A percentile compares a stretch with the other conserved stretches of the same genome.
phyloP scores from a whole-genome alignment of 2,888 invertebrate species.

The Noctua fimbriata region DNA sequence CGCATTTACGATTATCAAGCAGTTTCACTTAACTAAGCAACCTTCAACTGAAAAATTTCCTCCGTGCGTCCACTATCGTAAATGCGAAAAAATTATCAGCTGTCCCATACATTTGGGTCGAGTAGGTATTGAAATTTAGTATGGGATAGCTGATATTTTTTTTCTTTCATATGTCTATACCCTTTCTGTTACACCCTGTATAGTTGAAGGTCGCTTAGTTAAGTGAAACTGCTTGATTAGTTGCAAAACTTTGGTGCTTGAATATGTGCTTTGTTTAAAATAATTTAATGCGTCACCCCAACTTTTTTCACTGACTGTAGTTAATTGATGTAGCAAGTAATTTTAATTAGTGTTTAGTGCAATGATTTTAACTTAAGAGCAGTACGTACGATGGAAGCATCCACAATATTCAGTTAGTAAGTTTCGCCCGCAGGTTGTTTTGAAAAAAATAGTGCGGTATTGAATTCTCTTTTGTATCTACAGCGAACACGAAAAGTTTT shows the following conservation, averaged over 20 bases:
- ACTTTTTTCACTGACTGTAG: not conserved
- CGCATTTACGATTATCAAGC: too few species aligned
- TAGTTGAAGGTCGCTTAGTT: not conserved
- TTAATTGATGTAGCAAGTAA: not conserved
- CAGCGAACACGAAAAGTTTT: slow-evolving; percentile 20
- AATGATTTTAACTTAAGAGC: not conserved
- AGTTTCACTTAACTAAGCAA: too few species aligned
- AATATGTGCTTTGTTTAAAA: not conserved
- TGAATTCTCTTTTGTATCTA: slow-evolving; percentile 9
- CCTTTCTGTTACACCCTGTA: too few species aligned
- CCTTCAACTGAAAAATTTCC: too few species aligned
- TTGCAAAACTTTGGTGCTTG: not conserved
- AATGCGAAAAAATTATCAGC: too few species aligned
- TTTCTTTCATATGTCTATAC: too few species aligned
- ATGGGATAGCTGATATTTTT: too few species aligned
- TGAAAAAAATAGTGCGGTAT: not conserved
- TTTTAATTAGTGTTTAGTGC: not conserved
- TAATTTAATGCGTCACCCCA: not conserved
- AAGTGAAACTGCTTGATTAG: not conserved
- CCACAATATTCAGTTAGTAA: slow-evolving; percentile 7
- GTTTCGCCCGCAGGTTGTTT: not conserved
- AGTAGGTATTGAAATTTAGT: too few species aligned
- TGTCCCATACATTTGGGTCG: too few species aligned
- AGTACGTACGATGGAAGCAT: not conserved
- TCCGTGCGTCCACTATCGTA: too few species aligned